Conservation (phyloP, 2,888 invertebrate genomes). For the Byasa hedistus region DNA sequence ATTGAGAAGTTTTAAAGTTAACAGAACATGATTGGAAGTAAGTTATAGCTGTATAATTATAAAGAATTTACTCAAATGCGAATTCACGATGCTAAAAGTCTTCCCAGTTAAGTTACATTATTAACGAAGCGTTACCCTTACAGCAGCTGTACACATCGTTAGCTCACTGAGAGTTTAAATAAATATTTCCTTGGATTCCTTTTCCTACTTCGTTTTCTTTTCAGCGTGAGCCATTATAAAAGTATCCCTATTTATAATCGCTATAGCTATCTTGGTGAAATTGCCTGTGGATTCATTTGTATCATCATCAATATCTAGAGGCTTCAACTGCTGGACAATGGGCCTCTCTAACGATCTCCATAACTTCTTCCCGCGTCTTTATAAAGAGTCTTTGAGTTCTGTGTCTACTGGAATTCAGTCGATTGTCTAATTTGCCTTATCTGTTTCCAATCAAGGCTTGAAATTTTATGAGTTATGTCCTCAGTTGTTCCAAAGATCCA, state of each 20-base stretch:
- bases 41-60: not conserved
- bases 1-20: not conserved
- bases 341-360: no score
- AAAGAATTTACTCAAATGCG: not conserved
- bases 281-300: not conserved
- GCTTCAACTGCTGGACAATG: no score
- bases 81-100: conserved; percentile 2
- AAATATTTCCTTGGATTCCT: conserved; percentile 21
- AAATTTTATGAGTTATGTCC: no score
- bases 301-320: no score
- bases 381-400: no score
- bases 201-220: not conserved
- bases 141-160: conserved; percentile 20
- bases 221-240: not conserved
- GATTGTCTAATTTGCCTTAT: no score
- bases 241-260: not conserved
- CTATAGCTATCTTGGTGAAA: not conserved
- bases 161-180: conserved; percentile 18
- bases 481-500: no score
- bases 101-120: conserved; percentile 9
- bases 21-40: not conserved
- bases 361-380: no score
- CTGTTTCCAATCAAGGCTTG: no score
- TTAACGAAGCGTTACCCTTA: conserved; percentile 9
- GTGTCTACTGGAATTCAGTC: no score